Conservation (phyloP, 1,140 invertebrate genomes). For the Goniozus legneri region DNA sequence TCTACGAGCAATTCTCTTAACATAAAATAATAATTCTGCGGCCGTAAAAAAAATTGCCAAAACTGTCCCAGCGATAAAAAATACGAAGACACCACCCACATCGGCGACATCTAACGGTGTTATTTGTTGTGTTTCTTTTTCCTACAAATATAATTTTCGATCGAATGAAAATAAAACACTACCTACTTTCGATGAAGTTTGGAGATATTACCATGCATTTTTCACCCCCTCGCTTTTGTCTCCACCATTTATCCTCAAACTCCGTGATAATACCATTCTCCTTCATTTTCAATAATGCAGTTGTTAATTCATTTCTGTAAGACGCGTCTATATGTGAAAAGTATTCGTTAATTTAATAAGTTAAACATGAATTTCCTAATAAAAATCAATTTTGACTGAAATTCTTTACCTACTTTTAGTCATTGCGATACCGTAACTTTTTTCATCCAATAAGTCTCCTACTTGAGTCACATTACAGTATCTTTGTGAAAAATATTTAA, state of each 20-base stretch:
- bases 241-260: slow-evolving; percentile 86
- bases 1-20: not conserved
- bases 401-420: slow-evolving; percentile 61
- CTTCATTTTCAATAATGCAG: slow-evolving; percentile 75
- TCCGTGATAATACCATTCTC: slow-evolving; percentile 70
- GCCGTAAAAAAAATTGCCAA: slow-evolving; percentile 21
- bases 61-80: slow-evolving; percentile 48
- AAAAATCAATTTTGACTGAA: not conserved
- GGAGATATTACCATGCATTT: slow-evolving; percentile 68
- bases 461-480: slow-evolving; percentile 78
- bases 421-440: slow-evolving; percentile 86
- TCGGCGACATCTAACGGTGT: slow-evolving; percentile 56
- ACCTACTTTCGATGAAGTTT: too few species aligned
- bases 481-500: slow-evolving; percentile 78
- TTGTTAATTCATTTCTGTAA: slow-evolving; percentile 69
- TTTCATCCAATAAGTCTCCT: slow-evolving; percentile 75
- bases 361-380: too few species aligned
- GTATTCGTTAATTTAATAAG: not conserved
- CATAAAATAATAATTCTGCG: not conserved
- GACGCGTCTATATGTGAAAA: slow-evolving; percentile 62
- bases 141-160: slow-evolving; percentile 31
- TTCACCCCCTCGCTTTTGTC: slow-evolving; percentile 69
- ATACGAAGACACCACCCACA: slow-evolving; percentile 64
- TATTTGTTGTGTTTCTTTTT: slow-evolving; percentile 41
- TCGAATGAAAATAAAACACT: too few species aligned